Conservation (phyloP, 2,797 vertebrate genomes). For the Lacerta viridis region DNA sequence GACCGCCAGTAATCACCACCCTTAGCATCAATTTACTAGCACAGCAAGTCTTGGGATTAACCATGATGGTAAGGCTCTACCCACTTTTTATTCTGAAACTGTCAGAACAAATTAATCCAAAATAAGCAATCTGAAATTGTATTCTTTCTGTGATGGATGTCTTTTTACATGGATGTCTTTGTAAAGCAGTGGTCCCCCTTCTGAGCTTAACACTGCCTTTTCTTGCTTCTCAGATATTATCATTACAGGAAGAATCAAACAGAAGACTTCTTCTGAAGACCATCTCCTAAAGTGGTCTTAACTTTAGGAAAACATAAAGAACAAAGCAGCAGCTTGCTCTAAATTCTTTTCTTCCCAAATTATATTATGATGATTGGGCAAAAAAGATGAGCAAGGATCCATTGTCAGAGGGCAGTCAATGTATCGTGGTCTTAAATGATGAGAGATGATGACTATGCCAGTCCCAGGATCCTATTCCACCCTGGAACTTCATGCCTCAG, state of each 20-base stretch:
- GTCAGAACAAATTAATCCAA: no score
- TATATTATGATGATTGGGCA: not conserved
- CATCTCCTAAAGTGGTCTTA: not conserved
- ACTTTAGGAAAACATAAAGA: not conserved
- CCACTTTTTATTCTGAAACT: not conserved
- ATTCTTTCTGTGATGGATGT: not conserved
- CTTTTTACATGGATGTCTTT: not conserved
- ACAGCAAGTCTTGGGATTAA: not conserved
- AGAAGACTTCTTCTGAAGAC: not conserved
- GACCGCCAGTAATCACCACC: not conserved
- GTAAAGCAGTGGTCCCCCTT: not conserved
- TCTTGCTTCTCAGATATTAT: not conserved
- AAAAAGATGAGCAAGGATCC: not conserved
- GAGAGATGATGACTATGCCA: not conserved
- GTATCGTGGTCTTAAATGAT: not conserved
- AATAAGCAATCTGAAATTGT: not conserved
- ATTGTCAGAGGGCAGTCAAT: not conserved
- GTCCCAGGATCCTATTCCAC: not conserved
- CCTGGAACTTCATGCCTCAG: not conserved
- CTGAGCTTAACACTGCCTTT: not conserved
- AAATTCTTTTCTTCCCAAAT: not conserved
- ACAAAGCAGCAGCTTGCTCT: not conserved
- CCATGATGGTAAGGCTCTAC: not conserved
- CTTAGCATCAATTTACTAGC: slow-evolving; percentile 8
- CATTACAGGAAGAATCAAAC: not conserved